Conservation (phyloP, 64 coral and sea anemone species). For the Astreopora myriophthalma region DNA sequence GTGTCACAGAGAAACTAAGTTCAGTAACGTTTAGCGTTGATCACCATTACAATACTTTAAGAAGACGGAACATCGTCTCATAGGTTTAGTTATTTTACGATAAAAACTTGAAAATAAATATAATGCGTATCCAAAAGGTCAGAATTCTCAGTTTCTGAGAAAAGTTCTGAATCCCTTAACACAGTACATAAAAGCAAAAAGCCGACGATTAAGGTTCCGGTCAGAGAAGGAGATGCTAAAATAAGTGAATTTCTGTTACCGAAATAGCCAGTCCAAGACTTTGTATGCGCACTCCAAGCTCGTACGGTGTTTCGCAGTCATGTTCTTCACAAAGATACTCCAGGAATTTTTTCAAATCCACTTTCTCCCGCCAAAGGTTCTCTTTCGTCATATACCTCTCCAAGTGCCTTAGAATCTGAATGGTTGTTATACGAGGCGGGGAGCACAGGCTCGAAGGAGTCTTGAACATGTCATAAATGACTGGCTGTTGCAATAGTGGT, state of each 20-base stretch:
- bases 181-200: too few species aligned
- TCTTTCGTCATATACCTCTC: constrained; percentile 74
- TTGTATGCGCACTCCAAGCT: constrained; percentile 81
- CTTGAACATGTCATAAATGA: constrained; percentile 89
- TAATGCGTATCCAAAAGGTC: too few species aligned
- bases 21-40: too few species aligned
- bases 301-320: constrained; percentile 63
- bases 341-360: constrained; percentile 70
- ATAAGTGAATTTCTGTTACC: neutral
- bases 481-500: constrained; percentile 75
- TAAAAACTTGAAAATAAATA: too few species aligned
- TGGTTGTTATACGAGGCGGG: constrained; percentile 66
- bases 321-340: constrained; percentile 72
- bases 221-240: neutral
- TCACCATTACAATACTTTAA: too few species aligned
- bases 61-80: too few species aligned
- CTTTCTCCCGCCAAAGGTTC: constrained; percentile 67
- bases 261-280: constrained; percentile 83
- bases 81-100: too few species aligned
- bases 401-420: constrained; percentile 82
- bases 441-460: constrained; percentile 44
- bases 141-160: too few species aligned
- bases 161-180: too few species aligned
- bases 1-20: too few species aligned
- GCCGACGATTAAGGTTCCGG: too few species aligned